Percentiles rank a stretch among this genome's conserved stretches.
Evolutionary conservation across 2,113 vertebrate genomes (phyloP).

Genomic region (Vireo altiloquus): DNA sequence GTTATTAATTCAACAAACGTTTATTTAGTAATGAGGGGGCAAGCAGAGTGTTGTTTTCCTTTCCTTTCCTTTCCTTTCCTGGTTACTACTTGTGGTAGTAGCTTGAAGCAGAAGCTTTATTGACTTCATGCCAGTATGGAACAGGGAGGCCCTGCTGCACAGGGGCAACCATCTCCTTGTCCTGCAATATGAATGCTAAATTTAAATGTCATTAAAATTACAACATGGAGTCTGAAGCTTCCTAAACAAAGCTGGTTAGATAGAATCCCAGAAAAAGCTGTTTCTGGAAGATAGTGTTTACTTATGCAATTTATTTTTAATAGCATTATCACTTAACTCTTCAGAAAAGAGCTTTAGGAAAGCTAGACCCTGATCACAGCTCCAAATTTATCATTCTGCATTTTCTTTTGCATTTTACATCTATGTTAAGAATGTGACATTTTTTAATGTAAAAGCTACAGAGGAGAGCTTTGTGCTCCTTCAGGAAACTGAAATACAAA

Average conservation of each 20-base stretch:
- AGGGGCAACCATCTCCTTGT: background rate
- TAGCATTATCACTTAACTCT: background rate
- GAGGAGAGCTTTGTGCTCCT: background rate
- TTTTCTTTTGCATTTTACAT: background rate
- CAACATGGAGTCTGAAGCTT: background rate
- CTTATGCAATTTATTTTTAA: background rate
- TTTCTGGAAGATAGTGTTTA: background rate
- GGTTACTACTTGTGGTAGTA: background rate
- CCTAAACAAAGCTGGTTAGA: background rate
- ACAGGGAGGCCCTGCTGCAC: background rate
- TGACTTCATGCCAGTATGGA: background rate
- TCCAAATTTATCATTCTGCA: background rate
- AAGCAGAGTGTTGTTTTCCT: background rate
- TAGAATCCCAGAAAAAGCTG: background rate
- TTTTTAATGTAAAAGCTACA: background rate
- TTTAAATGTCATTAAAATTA: constrained; percentile 35
- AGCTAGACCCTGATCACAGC: background rate
- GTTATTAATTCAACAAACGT: background rate
- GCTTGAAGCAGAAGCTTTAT: background rate
- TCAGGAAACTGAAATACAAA: background rate
- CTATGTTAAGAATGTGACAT: background rate
- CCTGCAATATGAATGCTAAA: constrained; percentile 15
- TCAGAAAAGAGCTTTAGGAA: background rate
- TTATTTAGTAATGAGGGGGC: background rate
- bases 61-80: background rate